These are phyloP conservation scores for Ondatra zibethicus DNA, from an alignment of 2,113 vertebrate species.

Conservation along the genomic window DNA sequence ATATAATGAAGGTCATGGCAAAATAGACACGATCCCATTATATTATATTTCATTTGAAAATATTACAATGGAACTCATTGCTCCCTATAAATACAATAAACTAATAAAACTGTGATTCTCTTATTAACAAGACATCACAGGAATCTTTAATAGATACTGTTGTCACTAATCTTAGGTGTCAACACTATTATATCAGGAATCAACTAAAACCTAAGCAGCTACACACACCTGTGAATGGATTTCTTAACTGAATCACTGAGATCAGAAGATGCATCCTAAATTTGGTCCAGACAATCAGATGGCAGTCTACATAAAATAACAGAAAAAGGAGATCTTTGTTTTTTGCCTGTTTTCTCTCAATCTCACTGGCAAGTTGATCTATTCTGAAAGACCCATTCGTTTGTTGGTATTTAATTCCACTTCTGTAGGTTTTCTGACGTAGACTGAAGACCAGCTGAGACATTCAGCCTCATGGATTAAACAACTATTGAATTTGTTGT, in stretches of 20 bases:
- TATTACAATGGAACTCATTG: background rate
- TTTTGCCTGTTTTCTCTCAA: background rate
- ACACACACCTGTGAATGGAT: too few relatives aligned
- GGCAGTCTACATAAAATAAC: background rate
- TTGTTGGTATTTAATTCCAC: background rate
- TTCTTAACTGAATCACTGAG: background rate
- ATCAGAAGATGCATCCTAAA: background rate
- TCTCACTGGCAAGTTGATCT: background rate
- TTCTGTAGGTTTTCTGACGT: background rate
- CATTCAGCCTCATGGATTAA: background rate
- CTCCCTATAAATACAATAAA: background rate
- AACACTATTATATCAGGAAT: background rate
- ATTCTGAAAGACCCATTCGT: background rate
- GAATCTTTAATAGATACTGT: background rate
- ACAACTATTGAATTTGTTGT: background rate
- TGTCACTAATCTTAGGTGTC: background rate
- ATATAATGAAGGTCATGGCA: background rate
- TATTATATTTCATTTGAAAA: background rate
- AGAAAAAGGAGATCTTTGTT: background rate
- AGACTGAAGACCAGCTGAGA: background rate
- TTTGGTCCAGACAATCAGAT: background rate
- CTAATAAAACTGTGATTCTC: background rate
- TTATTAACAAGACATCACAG: background rate
- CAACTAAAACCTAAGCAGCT: background rate
- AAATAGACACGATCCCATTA: background rate